Conservation (phyloP, 2,113 vertebrate species). For the human region DNA sequence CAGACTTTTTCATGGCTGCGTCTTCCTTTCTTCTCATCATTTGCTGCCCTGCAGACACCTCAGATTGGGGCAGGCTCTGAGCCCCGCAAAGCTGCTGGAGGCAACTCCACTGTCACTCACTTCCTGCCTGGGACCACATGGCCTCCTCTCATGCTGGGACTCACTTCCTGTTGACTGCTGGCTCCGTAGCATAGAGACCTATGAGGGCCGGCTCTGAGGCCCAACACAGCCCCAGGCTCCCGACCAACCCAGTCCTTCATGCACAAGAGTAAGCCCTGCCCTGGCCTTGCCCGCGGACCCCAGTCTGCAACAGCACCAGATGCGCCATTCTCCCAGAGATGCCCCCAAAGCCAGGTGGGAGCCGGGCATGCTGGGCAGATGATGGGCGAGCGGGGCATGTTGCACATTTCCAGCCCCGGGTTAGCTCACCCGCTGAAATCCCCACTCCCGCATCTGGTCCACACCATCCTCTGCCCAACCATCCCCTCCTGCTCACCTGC, state of each 20-base stretch:
- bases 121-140: constrained; percentile 41
- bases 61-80: neutral
- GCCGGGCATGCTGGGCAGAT: neutral
- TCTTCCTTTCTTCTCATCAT: neutral
- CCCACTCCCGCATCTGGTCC: no score
- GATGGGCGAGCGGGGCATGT: no score
- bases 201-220: neutral
- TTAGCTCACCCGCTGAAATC: neutral
- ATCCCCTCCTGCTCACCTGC: neutral
- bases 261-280: neutral
- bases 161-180: constrained; percentile 61
- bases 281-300: neutral
- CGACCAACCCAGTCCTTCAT: neutral
- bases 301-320: neutral
- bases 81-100: neutral
- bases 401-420: neutral
- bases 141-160: constrained; percentile 39
- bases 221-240: neutral
- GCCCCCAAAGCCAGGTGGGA: neutral
- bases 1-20: neutral
- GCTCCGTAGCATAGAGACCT: neutral
- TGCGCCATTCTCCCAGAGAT: neutral
- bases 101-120: neutral
- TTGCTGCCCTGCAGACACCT: neutral
- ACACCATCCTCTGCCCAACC: neutral